Base-by-base conservation (phyloP, 2,797 vertebrate species). In the Astyanax mexicanus region DNA sequence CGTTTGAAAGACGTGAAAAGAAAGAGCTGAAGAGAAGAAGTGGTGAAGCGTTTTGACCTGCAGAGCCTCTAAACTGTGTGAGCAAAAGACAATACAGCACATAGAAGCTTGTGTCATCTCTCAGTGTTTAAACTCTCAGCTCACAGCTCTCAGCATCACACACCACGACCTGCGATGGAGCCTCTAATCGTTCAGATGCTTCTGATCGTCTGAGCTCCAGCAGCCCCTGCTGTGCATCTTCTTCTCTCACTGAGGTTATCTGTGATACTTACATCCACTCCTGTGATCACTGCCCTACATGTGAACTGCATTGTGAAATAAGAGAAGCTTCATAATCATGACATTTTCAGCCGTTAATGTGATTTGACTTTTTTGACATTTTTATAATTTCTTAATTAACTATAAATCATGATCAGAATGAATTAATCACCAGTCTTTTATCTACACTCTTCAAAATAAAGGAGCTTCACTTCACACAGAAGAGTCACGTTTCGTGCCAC, bases 61-160 rank as follows among this genome's bases (percentile, higher is more conserved):
- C 29, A 6, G n/a, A 15, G 23, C 29, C 17, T 58, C 17, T n/a
- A 6, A n/a, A 32, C 8, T 32, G 29, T 35, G 27, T 58, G 0
- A n/a, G n/a, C n/a, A 13, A 32, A 54, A n/a, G 7, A 47, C 27
- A n/a, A n/a, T 37, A n/a, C 27, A 35, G 32, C 29, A n/a, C 32
- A 35, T 29, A 37, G 58, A 49, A 49, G 13, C 32, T 29, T 44
- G 42, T 15, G 12, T 44, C 6, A 44, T 4, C 32, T 52, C 21
- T 54, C 71, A 54, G 52, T 55, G 38, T 21, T 54, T 61, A 44
- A 32, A 55, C 54, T 35, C 38, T 66, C 7, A 57, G n/a, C 13
- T 0, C 32, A 40, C 17, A 23, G 27, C 38, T 35, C 35, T 64
- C 4, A 29, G 15, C 6, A 25, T 21, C 44, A 38, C 9, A 64